Evolutionary conservation across 2,888 invertebrate genomes (phyloP), one percentile per base, ranked within the genome.

Genomic region (Pheosia gnoma): DNA sequence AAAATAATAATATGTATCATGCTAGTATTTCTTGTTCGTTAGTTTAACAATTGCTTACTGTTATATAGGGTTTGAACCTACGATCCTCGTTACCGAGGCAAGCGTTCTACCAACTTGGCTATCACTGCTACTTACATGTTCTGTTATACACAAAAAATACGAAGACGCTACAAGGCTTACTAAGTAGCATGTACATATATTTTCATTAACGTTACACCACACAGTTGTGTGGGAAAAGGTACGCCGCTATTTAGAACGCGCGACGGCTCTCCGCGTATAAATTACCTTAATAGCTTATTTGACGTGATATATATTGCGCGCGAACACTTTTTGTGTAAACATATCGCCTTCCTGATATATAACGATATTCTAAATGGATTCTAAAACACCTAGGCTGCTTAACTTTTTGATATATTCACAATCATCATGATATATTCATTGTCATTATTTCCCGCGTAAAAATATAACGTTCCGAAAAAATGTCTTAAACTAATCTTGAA

Each of bases 261-360:
- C 53, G 37, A 53, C 53, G 53, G 53, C 53, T 53, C 53, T 51
- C 51, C 52, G 10, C 37, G 37, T 53, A 53, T 53, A 53, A 37
- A 53, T 53, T 53, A 53, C 53, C 53, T 53, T 53, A 53, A 53
- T 53, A 11, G 53, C 53, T 53, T 53, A 37, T 53, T 53, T 53
- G 37, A 53, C 53, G 37, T 53, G 53, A 53, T 53, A 37, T 53
- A 53, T 53, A 47, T 58, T n/a, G 37, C 49, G 10, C 10, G 13
- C 43, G 56, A 57, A 49, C 36, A 45, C 47, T 57, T 57, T 25
- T 49, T 38, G 37, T 47, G 58, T 45, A 47, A 25, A 58, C 57
- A 58, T 47, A 53, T 53, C 47, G 72, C 58, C 72, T 79, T 76
- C 79, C 81, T 79, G 79, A 79, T 76, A 75, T 56, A 52, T 63